Evolutionary conservation across 2,888 invertebrate species (phyloP).

Genomic region (Lymantria monacha): DNA sequence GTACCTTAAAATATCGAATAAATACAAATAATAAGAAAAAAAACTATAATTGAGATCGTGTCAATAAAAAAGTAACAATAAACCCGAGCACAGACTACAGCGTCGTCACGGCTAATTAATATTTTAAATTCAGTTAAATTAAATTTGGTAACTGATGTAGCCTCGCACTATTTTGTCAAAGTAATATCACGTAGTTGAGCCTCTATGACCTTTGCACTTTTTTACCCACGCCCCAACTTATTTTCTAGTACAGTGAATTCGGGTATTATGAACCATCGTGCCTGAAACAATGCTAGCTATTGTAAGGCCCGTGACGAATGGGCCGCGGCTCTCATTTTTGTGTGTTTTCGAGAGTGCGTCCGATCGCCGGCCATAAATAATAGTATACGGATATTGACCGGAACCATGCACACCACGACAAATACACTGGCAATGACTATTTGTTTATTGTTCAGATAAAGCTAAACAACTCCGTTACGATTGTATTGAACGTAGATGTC

Average conservation of each 20-base stretch:
- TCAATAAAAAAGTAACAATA: slow-evolving; percentile 64
- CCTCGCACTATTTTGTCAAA: slow-evolving; percentile 41
- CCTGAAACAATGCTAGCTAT: slow-evolving; percentile 69
- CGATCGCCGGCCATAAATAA: slow-evolving; percentile 66
- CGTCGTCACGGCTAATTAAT: slow-evolving; percentile 69
- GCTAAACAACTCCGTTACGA: slow-evolving; percentile 45
- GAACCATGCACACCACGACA: slow-evolving; percentile 65
- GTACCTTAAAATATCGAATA: slow-evolving; percentile 67
- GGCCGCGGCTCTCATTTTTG: slow-evolving; percentile 66
- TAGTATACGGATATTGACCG: slow-evolving; percentile 69
- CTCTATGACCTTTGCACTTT: slow-evolving; percentile 46
- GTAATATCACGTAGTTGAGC: slow-evolving; percentile 31
- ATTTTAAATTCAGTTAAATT: slow-evolving; percentile 72
- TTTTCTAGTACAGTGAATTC: slow-evolving; percentile 60
- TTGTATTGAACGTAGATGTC: slow-evolving; percentile 29
- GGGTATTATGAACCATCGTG: slow-evolving; percentile 56
- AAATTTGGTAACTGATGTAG: slow-evolving; percentile 54
- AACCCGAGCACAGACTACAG: slow-evolving; percentile 52
- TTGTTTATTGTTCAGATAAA: slow-evolving; percentile 56
- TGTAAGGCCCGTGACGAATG: slow-evolving; percentile 73
- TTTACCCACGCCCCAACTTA: slow-evolving; percentile 48
- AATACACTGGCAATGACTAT: slow-evolving; percentile 65
- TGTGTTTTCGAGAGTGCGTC: slow-evolving; percentile 73
- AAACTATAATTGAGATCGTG: slow-evolving; percentile 65
- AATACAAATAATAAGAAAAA: slow-evolving; percentile 56